Base-by-base conservation (phyloP, 2,888 invertebrate genomes). In the Noctua pronuba region DNA sequence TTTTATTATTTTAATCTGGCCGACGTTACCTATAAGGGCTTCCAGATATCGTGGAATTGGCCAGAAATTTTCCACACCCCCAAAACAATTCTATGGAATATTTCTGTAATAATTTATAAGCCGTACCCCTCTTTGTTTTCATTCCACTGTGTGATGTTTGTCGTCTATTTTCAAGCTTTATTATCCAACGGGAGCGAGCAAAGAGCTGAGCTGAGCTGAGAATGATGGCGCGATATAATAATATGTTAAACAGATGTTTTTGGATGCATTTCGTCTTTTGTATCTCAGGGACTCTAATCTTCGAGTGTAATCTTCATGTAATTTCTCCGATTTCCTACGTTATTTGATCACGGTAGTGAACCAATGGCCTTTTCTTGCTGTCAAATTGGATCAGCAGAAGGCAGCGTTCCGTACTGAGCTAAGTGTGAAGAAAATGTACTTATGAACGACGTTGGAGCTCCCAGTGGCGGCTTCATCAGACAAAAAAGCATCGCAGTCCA, bases 41-140 rank as follows among this genome's bases (percentile, higher is more conserved):
- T n/a, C n/a, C n/a, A 68, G 46, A 21, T 3, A 49, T 73, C 5
- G 24, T 16, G 35, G 38, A 41, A 28, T 18, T 7, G 8, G 4
- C n/a, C 10, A 11, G 35, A 55, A 74, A 73, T 38, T 18, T 38
- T 38, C 38, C 28, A n/a, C 76, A 69, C 7, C 69, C 1, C 41
- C 70, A 18, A 10, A n/a, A 2, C 1, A 41, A 10, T 38, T 6
- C 49, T 68, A 46, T 41, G 64, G 64, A 66, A 78, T 60, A 66
- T 76, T 76, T 75, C 38, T 70, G 64, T 62, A 69, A 44, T 68
- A 52, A 85, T 84, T 84, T 73, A 71, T 75, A 77, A 75, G 58
- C 28, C 46, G 28, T 69, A 64, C 18, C 67, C 65, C 31, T 49
- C 46, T 52, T 76, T 79, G 52, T 79, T 84, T 84, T 76, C 58